phyloP scores from a whole-genome alignment of 2,113 vertebrate genomes.

The Fulmarus glacialis region DNA sequence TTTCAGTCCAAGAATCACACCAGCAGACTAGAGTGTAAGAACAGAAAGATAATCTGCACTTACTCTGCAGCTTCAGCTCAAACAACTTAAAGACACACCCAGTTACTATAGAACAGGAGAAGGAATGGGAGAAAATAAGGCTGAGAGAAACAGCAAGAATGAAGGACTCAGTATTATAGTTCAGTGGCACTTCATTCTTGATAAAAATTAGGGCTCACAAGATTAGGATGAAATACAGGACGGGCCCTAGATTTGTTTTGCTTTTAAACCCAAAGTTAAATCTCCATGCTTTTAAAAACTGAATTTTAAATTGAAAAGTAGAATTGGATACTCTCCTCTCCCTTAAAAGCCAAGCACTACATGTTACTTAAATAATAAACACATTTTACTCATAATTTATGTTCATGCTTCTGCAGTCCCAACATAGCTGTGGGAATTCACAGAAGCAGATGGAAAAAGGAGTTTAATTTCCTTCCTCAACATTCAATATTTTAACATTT shows the following conservation, averaged over 20 bases:
- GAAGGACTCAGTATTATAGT: neutral
- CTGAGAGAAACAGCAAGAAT: neutral
- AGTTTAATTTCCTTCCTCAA: neutral
- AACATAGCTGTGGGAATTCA: neutral
- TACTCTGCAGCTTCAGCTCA: neutral
- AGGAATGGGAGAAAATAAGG: neutral
- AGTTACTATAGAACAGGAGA: neutral
- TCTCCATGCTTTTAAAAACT: neutral
- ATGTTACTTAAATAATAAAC: neutral
- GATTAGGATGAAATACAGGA: neutral
- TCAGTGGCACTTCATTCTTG: neutral
- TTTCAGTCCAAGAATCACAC: neutral
- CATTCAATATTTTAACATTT: neutral
- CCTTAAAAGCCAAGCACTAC: neutral
- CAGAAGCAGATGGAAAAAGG: neutral
- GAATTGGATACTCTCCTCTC: neutral
- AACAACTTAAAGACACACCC: neutral
- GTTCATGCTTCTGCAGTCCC: neutral
- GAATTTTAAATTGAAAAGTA: neutral
- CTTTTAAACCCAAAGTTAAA: neutral
- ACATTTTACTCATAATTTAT: neutral
- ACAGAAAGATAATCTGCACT: neutral
- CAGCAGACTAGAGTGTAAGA: neutral
- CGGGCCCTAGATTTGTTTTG: neutral
- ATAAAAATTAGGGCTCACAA: neutral